phyloP scores from a whole-genome alignment of 2,888 invertebrate species.

The Diogma glabrata region DNA sequence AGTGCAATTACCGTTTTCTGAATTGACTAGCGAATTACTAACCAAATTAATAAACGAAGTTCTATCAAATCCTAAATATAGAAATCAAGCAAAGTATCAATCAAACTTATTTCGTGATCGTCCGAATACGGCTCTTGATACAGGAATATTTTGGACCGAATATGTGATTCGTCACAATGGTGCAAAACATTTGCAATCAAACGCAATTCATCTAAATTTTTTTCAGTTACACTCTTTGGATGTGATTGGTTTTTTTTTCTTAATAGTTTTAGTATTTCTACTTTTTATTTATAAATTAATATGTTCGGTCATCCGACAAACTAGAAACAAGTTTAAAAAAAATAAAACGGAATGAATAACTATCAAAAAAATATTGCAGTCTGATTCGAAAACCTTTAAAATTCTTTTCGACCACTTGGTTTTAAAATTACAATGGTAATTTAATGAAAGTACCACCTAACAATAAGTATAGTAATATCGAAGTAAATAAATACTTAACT shows the following conservation, averaged over 20 bases:
- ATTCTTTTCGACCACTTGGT: too few relatives aligned
- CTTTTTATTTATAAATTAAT: too few relatives aligned
- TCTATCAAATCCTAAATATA: conserved; percentile 14
- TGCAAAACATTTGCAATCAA: conserved; percentile 35
- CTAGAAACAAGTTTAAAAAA: too few relatives aligned
- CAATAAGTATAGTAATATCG: too few relatives aligned
- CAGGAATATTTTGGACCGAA: conserved; percentile 40
- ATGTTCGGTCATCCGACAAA: too few relatives aligned
- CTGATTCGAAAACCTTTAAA: too few relatives aligned
- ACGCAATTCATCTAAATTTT: conserved; percentile 34
- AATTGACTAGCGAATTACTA: conserved; percentile 29
- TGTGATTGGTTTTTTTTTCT: conserved; percentile 22
- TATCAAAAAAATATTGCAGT: too few relatives aligned
- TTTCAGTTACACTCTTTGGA: conserved; percentile 36
- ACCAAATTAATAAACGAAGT: conserved; percentile 19
- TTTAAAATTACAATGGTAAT: too few relatives aligned
- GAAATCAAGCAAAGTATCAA: conserved; percentile 28
- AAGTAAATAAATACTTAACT: too few relatives aligned
- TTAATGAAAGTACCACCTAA: too few relatives aligned
- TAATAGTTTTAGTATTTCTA: too few relatives aligned
- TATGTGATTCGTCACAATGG: conserved; percentile 39
- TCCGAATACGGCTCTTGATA: conserved; percentile 36
- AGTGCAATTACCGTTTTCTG: conserved; percentile 27
- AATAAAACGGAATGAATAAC: too few relatives aligned
- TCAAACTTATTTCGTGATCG: conserved; percentile 37